Conservation (phyloP, 2,113 vertebrate genomes). For the Todiramphus saurophagus region DNA sequence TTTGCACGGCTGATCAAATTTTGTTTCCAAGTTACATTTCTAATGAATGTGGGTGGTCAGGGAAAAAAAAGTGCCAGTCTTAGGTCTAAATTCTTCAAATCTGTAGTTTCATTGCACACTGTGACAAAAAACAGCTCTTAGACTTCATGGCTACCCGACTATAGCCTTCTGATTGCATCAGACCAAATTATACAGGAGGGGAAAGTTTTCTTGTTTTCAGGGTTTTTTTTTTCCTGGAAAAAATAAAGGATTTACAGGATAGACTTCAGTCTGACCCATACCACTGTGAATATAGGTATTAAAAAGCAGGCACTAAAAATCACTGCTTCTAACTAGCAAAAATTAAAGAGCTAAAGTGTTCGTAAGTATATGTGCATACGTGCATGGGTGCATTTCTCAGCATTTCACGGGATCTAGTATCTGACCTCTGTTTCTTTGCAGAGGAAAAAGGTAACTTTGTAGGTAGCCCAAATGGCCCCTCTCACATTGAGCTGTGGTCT, state of each 20-base stretch:
- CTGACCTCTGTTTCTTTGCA: background rate
- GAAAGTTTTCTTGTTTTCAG: background rate
- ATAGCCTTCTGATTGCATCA: constrained; percentile 1
- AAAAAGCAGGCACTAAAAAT: background rate
- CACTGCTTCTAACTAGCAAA: background rate
- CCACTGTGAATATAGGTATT: background rate
- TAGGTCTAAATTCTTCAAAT: background rate
- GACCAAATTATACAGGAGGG: background rate
- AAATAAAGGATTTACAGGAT: background rate
- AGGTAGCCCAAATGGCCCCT: background rate
- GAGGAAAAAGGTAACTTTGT: background rate
- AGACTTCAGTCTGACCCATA: background rate
- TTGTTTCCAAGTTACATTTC: constrained; percentile 5
- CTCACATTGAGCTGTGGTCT: background rate
- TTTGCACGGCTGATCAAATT: background rate
- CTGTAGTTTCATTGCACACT: background rate
- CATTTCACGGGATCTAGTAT: background rate
- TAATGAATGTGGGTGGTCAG: background rate
- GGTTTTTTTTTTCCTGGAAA: background rate
- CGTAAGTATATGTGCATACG: background rate
- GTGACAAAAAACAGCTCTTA: background rate
- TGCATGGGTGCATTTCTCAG: background rate
- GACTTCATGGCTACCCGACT: background rate
- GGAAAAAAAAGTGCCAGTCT: background rate
- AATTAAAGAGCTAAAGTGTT: background rate